Evolutionary conservation across 1,140 invertebrate species (phyloP).

Genomic region (Trichonephila inaurata): DNA sequence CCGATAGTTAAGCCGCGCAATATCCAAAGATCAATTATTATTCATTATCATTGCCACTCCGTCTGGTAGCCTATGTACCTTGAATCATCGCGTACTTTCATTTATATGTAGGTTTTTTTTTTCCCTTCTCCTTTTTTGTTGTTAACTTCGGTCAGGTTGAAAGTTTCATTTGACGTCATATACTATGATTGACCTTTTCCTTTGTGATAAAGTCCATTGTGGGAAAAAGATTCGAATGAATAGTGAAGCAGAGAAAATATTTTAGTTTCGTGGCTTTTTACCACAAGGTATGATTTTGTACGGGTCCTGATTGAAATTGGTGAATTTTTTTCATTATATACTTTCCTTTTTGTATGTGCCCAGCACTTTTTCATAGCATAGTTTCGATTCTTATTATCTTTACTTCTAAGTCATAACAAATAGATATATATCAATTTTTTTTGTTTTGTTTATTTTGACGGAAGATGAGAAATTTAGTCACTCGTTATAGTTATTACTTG

Average conservation of each 20-base stretch:
- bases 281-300: background rate
- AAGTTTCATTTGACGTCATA: slow-evolving; percentile 35
- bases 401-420: background rate
- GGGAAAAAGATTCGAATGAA: slow-evolving; percentile 1
- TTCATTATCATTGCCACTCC: slow-evolving; percentile 41
- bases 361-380: too few relatives aligned
- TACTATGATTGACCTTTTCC: slow-evolving; percentile 38
- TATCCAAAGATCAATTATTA: slow-evolving; percentile 43
- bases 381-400: too few relatives aligned
- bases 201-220: slow-evolving; percentile 28
- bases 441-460: background rate
- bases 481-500: background rate
- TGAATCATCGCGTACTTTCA: background rate
- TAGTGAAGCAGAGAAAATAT: background rate
- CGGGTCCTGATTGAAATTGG: background rate
- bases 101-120: background rate
- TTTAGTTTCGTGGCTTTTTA: background rate
- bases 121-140: background rate
- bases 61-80: background rate
- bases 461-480: background rate
- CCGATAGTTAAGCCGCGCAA: background rate
- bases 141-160: background rate
- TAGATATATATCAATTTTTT: background rate
- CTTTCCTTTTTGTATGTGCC: background rate
- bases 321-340: background rate